Base-by-base conservation (phyloP, 2,888 invertebrate genomes). In the Lepidonotus clava region DNA sequence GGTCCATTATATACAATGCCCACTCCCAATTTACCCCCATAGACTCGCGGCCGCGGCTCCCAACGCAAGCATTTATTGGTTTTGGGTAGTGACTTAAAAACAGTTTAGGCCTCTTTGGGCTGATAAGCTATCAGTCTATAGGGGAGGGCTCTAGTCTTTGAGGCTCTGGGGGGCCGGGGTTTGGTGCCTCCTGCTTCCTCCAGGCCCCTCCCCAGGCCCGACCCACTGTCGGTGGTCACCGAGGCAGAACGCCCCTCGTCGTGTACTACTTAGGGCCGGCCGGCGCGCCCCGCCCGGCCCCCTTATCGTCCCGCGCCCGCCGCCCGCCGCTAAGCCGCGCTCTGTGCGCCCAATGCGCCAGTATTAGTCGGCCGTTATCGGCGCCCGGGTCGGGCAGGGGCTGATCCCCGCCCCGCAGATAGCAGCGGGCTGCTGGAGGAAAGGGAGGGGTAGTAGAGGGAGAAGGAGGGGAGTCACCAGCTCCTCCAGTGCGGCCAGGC, bases 181-280 rank as follows among this genome's bases (percentile, higher is more conserved):
- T 14, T 8, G 71, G 71, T 34, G 71, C 71, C n/a, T n/a, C n/a
- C n/a, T n/a, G n/a, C n/a, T n/a, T n/a, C n/a, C n/a, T n/a, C n/a
- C n/a, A n/a, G n/a, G n/a, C n/a, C n/a, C n/a, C n/a, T n/a, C n/a
- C n/a, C n/a, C n/a, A n/a, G n/a, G n/a, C n/a, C n/a, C n/a, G 11
- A 14, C 71, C 71, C 14, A 71, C 71, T 71, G 71, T 71, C 36
- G 38, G 21, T 14, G 71, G 14, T 34, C 71, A 71, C 38, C 38
- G 71, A 71, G 71, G 71, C 71, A 71, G 71, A 71, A 71, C 71
- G 38, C 18, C 71, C n/a, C 71, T 71, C 71, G 71, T 71, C 71
- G 36, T 71, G 71, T 71, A 71, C 71, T 71, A 71, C 71, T 71
- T 71, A 71, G 36, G 28, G 56, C 18, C 24, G 18, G 2, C 61